Conservation (phyloP, 2,888 invertebrate genomes). For the Mayetiola destructor region DNA sequence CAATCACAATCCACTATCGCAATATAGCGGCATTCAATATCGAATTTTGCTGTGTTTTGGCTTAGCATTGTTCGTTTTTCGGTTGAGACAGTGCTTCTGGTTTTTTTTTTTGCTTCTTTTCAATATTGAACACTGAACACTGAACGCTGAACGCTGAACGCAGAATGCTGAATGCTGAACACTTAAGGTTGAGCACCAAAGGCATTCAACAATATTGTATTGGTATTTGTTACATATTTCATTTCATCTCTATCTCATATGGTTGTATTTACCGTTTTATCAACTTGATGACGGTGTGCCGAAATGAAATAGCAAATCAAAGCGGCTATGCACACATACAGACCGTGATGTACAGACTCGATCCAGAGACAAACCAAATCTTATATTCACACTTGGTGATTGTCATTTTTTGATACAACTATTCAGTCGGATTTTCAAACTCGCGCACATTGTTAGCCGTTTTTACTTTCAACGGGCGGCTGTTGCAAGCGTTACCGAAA, state of each 20-base stretch:
- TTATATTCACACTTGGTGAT: neutral
- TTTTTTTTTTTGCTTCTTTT: too few species aligned
- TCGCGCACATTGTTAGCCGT: conserved; percentile 10
- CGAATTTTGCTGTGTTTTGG: too few species aligned
- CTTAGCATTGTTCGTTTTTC: too few species aligned
- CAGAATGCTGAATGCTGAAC: too few species aligned
- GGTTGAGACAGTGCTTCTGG: too few species aligned
- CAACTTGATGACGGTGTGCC: neutral
- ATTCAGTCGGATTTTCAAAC: conserved; percentile 13
- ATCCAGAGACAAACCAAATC: neutral
- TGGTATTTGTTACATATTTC: neutral
- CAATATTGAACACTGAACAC: too few species aligned
- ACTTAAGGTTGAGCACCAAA: neutral
- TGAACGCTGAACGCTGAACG: too few species aligned
- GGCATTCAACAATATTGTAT: neutral
- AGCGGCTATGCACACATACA: neutral
- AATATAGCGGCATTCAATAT: too few species aligned
- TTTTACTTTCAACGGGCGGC: neutral
- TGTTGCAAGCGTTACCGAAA: neutral
- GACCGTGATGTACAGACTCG: neutral
- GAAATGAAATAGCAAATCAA: neutral
- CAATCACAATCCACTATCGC: too few species aligned
- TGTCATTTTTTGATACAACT: conserved; percentile 11
- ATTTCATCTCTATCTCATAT: neutral
- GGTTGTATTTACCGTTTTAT: neutral